Evolutionary conservation across 2,888 invertebrate genomes (phyloP), one percentile per base, ranked within the genome.

Genomic region (Craniophora ligustri): DNA sequence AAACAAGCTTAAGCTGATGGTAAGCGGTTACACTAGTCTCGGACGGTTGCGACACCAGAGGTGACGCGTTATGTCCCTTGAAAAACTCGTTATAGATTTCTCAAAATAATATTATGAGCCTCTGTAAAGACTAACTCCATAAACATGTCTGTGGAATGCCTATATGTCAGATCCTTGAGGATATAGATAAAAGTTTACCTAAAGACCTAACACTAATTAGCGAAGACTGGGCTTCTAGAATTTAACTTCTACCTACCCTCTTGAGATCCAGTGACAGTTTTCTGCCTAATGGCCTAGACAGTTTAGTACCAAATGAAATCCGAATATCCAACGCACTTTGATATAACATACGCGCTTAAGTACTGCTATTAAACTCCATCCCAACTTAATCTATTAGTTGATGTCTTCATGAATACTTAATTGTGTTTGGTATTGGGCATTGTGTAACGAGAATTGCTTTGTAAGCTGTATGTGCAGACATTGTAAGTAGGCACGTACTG

Each of bases 401-500:
- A 64, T 63, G 58, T 62, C 55, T 69, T 62, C 61, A 62, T 73
- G 67, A 75, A 75, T 73, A 41, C 44, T 44, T 60, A 67, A 75
- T 64, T 40, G 15, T 47, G 53, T 61, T 67, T 62, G 42, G 51
- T 56, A 49, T 56, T 60, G 59, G 46, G 50, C 49, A 72, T 65
- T 56, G 53, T 63, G 19, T 55, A 16, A 46, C 2, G 32, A 42
- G 19, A 19, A 41, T 41, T 45, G 39, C 35, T 54, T 26, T 59
- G 36, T 26, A 21, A 26, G 26, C 30, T n/a, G 32, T 28, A 44
- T 40, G 35, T 36, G 13, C 38, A 31, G 19, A 35, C 13, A 18
- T 59, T 14, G 8, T 16, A 18, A 35, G 15, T n/a, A 26, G n/a
- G 4, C 5, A 4, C 1, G n/a, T n/a, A n/a, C n/a, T 10, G 10